Percentiles rank a stretch among this genome's conserved stretches.
These are phyloP conservation scores for Martes martes DNA, from an alignment of 2,113 vertebrate genomes.

Conservation along the genomic window DNA sequence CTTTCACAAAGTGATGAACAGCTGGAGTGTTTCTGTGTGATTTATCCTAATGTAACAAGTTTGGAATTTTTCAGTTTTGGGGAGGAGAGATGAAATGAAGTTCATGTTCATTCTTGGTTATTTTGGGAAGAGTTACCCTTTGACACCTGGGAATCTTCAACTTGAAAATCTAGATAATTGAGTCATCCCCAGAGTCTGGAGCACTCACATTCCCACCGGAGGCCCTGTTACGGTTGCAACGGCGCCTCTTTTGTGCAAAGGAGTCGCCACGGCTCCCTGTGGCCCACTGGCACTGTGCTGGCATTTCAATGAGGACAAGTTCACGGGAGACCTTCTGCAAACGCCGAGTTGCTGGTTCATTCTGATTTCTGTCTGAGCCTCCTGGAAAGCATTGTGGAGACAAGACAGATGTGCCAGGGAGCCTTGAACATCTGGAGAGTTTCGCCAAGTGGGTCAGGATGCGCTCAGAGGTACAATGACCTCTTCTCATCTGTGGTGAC, in stretches of 20 bases:
- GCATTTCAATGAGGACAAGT: slow-evolving; percentile 34
- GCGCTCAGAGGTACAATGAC: not conserved
- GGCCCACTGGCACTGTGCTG: not conserved
- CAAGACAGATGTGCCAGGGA: slow-evolving; percentile 19
- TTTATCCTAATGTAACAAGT: slow-evolving; percentile 77
- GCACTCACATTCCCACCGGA: not conserved
- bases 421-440: slow-evolving; percentile 19
- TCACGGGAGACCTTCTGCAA: not conserved
- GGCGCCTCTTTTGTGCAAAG: not conserved
- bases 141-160: slow-evolving; percentile 43
- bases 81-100: slow-evolving; percentile 57
- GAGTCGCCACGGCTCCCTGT: not conserved
- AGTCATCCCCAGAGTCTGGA: not conserved
- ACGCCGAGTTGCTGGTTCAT: not conserved
- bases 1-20: slow-evolving; percentile 73
- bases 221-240: not conserved
- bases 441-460: not conserved
- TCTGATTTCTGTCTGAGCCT: not conserved
- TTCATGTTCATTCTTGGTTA: slow-evolving; percentile 65
- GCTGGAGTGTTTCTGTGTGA: slow-evolving; percentile 82
- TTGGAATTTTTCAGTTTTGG: slow-evolving; percentile 78
- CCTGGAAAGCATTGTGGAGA: not conserved
- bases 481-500: not conserved
- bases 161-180: slow-evolving; percentile 42
- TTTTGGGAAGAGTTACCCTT: slow-evolving; percentile 70